Base-by-base conservation (phyloP, 2,888 invertebrate species). In the Trichogramma evanescens region DNA sequence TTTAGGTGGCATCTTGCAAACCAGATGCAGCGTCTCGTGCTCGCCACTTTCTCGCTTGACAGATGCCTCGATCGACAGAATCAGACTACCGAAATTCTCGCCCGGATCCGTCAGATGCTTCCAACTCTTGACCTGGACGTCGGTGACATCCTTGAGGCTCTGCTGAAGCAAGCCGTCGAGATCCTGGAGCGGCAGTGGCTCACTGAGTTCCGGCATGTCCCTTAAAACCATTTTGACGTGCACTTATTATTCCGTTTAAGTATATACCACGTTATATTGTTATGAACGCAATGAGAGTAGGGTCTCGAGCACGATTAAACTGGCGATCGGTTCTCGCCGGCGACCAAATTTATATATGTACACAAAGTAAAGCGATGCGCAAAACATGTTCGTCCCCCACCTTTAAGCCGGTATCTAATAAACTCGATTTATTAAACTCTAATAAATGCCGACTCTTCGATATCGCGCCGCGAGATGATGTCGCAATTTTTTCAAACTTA, bases 51-150 rank as follows among this genome's bases (percentile, higher is more conserved):
- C 54, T 4, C 45, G 51, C 0, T 55, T 54, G 1, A 74, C 50
- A 2, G 62, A 69, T 6, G 68, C 69, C 48, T 70, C 69, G 6
- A 78, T 66, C 4, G 73, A 72, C 7, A 77, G 62, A 54, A 78
- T 77, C 8, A 74, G 42, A 57, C 78, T 78, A 3, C 78, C 77
- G 50, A 72, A 78, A 63, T 78, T 78, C 41, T 78, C 78, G 5
- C 78, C 78, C 0, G 78, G 76, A 44, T 74, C 73, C 0, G 77
- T 78, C 9, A 78, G 56, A 40, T 74, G 71, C 49, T 69, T 76
- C 77, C 77, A 77, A 61, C 70, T 65, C 3, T 70, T 58, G 3
- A 69, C 61, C 9, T 71, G 60, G 38, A 77, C 66, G 26, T 68
- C 66, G 1, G 72, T 42, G 4, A 68, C 56, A 1, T 64, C 53